Conservation (phyloP, 1,140 invertebrate genomes). For the Meloidogyne exigua region DNA sequence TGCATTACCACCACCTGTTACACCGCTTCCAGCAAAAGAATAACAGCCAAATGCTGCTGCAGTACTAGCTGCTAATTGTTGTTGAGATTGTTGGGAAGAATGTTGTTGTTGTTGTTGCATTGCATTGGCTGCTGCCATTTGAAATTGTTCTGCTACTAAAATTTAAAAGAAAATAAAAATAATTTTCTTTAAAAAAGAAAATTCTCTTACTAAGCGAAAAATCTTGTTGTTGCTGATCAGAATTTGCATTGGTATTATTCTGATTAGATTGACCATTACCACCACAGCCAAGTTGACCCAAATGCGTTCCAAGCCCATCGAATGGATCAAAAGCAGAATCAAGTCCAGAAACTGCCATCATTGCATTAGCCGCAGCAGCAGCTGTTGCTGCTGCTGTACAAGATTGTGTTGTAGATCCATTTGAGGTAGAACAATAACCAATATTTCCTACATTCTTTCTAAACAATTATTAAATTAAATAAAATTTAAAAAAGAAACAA, state of each 20-base stretch:
- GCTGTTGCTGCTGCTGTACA: slow-evolving; percentile 19
- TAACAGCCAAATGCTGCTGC: slow-evolving; percentile 74
- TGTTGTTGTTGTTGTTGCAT: slow-evolving; percentile 32
- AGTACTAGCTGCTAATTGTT: slow-evolving; percentile 45
- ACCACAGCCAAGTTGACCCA: slow-evolving; percentile 10
- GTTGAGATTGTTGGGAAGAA: slow-evolving; percentile 31
- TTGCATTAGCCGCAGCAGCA: neutral
- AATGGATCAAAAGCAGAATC: slow-evolving; percentile 15
- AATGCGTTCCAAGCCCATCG: slow-evolving; percentile 22
- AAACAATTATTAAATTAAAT: slow-evolving; percentile 24
- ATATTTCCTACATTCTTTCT: slow-evolving; percentile 7
- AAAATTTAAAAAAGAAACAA: slow-evolving; percentile 19
- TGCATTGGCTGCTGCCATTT: slow-evolving; percentile 47
- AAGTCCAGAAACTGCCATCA: slow-evolving; percentile 7
- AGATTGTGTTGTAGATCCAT: slow-evolving; percentile 27
- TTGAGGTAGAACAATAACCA: neutral
- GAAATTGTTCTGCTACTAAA: slow-evolving; percentile 38
- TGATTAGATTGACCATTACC: slow-evolving; percentile 5
- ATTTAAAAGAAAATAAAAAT: slow-evolving; percentile 11
- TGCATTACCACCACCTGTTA: slow-evolving; percentile 69
- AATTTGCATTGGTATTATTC: neutral
- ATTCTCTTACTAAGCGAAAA: slow-evolving; percentile 38
- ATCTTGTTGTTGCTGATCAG: slow-evolving; percentile 30
- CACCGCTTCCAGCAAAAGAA: slow-evolving; percentile 74
- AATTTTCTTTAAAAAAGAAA: neutral